phyloP scores from a whole-genome alignment of 2,797 vertebrate genomes.

The Gymnoscopelus braueri region DNA sequence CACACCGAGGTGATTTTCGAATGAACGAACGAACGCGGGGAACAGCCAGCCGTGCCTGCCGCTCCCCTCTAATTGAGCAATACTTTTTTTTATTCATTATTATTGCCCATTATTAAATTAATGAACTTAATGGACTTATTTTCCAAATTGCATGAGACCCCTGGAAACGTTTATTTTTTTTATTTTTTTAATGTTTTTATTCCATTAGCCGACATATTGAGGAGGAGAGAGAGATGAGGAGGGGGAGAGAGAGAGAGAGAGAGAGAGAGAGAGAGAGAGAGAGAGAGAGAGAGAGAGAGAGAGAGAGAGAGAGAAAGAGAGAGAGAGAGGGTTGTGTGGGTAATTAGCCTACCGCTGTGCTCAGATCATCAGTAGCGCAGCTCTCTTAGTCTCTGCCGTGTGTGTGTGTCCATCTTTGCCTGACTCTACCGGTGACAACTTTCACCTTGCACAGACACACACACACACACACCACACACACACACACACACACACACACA shows the following conservation, averaged over 20 bases:
- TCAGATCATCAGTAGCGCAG: constrained; percentile 66
- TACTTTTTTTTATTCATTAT: constrained; percentile 82
- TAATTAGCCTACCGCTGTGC: constrained; percentile 75
- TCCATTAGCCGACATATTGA: constrained; percentile 72
- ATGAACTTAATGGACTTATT: constrained; percentile 82
- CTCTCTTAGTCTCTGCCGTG: constrained; percentile 41
- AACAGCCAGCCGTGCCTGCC: constrained; percentile 64
- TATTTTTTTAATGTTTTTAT: constrained; percentile 26
- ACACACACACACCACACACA: too few species aligned
- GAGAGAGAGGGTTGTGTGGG: constrained; percentile 48
- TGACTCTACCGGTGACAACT: constrained; percentile 25
- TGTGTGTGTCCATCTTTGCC: constrained; percentile 58
- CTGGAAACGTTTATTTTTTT: constrained; percentile 76
- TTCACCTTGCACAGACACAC: constrained; percentile 53
- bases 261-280: background rate
- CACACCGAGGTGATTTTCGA: constrained; percentile 73
- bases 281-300: constrained; percentile 1
- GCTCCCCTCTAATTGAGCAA: constrained; percentile 78
- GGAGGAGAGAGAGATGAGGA: constrained; percentile 8
- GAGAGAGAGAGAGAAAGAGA: constrained; percentile 31
- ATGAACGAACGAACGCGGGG: constrained; percentile 55
- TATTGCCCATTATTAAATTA: constrained; percentile 83
- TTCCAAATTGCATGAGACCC: constrained; percentile 76
- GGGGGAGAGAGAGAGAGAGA: background rate
- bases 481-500: too few species aligned